These are phyloP conservation scores for Saxidomus purpurata DNA, from an alignment of 1,140 invertebrate genomes.

Conservation along the genomic window DNA sequence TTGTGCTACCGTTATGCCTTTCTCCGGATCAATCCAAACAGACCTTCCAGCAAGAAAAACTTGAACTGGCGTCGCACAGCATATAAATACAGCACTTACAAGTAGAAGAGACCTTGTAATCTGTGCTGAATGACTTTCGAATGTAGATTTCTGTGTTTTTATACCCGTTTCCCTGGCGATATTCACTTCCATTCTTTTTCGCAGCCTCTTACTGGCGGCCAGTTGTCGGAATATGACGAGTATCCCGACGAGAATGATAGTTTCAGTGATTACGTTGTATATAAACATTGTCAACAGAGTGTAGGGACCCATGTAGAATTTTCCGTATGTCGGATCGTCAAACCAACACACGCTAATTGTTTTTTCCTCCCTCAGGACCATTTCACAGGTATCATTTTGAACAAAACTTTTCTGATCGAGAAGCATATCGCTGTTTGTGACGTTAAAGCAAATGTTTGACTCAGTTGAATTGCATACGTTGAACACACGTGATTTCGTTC, in stretches of 20 bases:
- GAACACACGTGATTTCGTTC: not conserved
- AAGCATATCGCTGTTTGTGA: not conserved
- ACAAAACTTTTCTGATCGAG: not conserved
- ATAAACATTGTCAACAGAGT: not conserved
- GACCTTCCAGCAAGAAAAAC: not conserved
- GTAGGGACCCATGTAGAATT: not conserved
- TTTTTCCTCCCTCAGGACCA: not conserved
- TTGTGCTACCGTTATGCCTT: not conserved
- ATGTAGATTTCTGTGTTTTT: not conserved
- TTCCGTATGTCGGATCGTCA: not conserved
- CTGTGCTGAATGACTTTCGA: not conserved
- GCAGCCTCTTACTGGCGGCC: not conserved
- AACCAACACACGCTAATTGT: not conserved
- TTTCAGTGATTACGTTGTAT: not conserved
- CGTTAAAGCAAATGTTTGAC: not conserved
- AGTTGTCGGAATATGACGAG: not conserved
- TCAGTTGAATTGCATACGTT: not conserved
- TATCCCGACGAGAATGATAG: not conserved
- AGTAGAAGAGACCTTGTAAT: constrained; percentile 1
- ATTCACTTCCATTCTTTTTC: not conserved
- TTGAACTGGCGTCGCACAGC: not conserved
- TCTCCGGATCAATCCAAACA: not conserved
- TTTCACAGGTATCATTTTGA: not conserved
- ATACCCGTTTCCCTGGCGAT: not conserved
- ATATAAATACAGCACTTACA: not conserved